Evolutionary conservation across 2,797 vertebrate species (phyloP).

Genomic region (Gymnocypris eckloni): DNA sequence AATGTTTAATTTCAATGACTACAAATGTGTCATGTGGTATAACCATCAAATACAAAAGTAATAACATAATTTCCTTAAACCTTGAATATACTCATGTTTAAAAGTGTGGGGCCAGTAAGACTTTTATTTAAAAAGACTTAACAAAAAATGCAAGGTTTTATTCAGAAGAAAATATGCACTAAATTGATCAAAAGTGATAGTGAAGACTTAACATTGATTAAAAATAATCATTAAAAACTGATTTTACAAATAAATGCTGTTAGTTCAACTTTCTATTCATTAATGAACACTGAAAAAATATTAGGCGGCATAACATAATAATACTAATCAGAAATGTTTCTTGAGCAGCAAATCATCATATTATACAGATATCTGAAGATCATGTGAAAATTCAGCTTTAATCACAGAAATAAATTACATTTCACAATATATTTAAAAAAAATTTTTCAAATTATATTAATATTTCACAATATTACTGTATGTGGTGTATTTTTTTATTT

Average conservation of each 20-base stretch:
- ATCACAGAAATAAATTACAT: not conserved
- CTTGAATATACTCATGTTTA: not conserved
- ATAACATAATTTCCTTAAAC: not conserved
- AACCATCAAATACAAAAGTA: not conserved
- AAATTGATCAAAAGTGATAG: not conserved
- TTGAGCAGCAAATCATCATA: not conserved
- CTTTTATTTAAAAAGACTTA: not conserved
- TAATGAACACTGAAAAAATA: not conserved
- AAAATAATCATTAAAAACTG: no score
- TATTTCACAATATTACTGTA: not conserved
- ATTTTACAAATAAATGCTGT: no score
- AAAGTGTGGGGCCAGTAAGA: not conserved
- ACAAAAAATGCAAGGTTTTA: not conserved
- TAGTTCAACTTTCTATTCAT: not conserved
- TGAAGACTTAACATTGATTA: not conserved
- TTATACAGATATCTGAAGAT: not conserved
- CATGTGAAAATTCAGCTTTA: not conserved
- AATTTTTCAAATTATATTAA: not conserved
- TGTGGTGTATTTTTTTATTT: not conserved
- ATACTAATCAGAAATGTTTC: not conserved
- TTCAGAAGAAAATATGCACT: not conserved
- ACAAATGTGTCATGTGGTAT: no score
- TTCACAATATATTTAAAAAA: not conserved
- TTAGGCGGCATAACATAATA: not conserved
- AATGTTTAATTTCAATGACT: no score